These are phyloP conservation scores for Sinodicranocentrus sp. DNA, from an alignment of 2,888 invertebrate genomes.

Conservation along the genomic window DNA sequence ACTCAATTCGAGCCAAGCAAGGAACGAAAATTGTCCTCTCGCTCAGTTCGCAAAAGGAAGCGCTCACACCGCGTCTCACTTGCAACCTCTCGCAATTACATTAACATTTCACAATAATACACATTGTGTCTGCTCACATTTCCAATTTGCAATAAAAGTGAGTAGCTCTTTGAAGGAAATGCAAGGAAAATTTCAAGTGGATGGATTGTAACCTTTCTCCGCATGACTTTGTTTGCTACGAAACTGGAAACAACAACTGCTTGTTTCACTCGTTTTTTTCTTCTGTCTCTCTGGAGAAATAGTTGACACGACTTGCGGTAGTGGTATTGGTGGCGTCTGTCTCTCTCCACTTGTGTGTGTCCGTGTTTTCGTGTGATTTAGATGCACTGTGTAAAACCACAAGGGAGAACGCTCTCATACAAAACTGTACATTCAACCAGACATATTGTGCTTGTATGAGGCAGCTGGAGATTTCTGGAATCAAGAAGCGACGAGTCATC, in stretches of 20 bases:
- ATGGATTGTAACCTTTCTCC: not conserved
- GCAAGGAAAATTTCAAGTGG: not conserved
- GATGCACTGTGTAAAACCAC: conserved; percentile 45
- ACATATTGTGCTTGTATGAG: too few relatives aligned
- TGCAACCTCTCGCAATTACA: conserved; percentile 6
- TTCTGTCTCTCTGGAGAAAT: not conserved
- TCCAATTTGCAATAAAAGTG: conserved; percentile 50
- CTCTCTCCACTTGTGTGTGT: conserved; percentile 11
- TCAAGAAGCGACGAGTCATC: too few relatives aligned
- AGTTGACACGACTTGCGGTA: conserved; percentile 47
- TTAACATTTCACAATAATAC: not conserved
- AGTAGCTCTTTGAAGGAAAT: too few relatives aligned
- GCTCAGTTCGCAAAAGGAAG: conserved; percentile 47
- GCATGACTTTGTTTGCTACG: not conserved
- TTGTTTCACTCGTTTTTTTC: conserved; percentile 10
- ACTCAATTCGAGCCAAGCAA: too few relatives aligned
- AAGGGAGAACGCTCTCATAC: conserved; percentile 14
- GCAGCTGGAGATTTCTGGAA: too few relatives aligned
- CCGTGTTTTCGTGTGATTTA: conserved; percentile 47
- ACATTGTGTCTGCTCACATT: not conserved
- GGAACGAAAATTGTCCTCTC: conserved; percentile 5
- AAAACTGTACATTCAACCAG: too few relatives aligned
- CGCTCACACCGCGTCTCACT: conserved; percentile 28
- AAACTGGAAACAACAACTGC: not conserved
- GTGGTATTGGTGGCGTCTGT: conserved; percentile 16